These are phyloP conservation scores for Casuarius casuarius DNA, from an alignment of 2,113 vertebrate species.

Conservation along the genomic window DNA sequence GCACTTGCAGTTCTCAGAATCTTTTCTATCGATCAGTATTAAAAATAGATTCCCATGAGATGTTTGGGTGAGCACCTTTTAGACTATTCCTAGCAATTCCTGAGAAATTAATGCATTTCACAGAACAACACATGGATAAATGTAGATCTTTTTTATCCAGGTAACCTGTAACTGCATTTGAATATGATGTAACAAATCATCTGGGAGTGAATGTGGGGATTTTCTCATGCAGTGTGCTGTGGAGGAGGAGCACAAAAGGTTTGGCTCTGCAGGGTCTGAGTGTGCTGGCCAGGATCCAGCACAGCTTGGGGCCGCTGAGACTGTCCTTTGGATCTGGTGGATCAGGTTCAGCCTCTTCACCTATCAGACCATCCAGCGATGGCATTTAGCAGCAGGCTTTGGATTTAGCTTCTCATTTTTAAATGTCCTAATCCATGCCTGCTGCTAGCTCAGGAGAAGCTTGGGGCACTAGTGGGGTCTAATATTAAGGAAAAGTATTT, in stretches of 20 bases:
- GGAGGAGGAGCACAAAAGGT: neutral
- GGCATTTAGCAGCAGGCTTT: neutral
- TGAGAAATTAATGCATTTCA: neutral
- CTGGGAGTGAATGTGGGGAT: neutral
- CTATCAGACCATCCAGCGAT: rapidly evolving
- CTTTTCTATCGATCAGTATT: neutral
- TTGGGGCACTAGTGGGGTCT: neutral
- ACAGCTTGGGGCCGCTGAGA: neutral
- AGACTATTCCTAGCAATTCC: neutral
- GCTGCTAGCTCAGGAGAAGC: neutral
- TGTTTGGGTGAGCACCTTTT: neutral
- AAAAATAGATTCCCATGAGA: neutral
- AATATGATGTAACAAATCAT: neutral
- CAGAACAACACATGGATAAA: neutral
- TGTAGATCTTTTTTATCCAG: neutral
- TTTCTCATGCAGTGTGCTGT: neutral
- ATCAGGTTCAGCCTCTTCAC: neutral
- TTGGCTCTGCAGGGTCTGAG: neutral
- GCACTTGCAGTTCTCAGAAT: neutral
- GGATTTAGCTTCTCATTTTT: neutral
- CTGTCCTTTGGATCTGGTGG: neutral
- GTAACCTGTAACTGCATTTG: neutral
- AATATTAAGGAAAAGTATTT: neutral
- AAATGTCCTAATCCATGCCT: neutral
- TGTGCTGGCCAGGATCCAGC: neutral